Evolutionary conservation across 1,140 invertebrate genomes (phyloP), one percentile per base, ranked within the genome.

Genomic region (Panulirus ornatus): DNA sequence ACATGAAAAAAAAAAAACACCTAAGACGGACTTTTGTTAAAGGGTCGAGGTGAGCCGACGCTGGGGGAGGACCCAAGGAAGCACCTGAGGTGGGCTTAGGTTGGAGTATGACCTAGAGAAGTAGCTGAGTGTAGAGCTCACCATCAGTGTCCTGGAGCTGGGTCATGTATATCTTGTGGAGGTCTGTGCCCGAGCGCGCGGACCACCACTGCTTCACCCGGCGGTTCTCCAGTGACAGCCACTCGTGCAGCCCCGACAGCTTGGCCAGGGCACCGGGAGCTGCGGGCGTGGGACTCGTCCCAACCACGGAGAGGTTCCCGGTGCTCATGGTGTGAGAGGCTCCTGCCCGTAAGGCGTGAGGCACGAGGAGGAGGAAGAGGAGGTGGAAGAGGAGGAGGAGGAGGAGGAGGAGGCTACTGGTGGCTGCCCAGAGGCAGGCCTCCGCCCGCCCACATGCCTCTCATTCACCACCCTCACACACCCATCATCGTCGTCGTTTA

Each of bases 131-230:
- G 44, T 42, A 66, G 30, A 66, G 38, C 88, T 84, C 51, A 90
- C 88, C 88, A 36, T 90, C 88, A 44, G 88, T 84, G 36, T 90
- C 88, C 38, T 90, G 88, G 5, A 90, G 70, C 34, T 90, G 88
- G 38, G 76, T 83, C 38, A 90, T 51, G 63, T 90, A 90, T 34
- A 90, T 83, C 51, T 44, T 54, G 82, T 90, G 88, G 6, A 90
- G 88, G 70, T 90, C 88, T 22, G 88, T 84, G 54, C 88, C 88
- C 0, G 88, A 90, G 22, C 88, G 81, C 16, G 88, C 70, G 19
- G 88, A 84, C 88, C 88, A 90, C 88, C 88, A 90, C 36, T 90
- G 88, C 81, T 90, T 90, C 71, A 90, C 88, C 30, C 88, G 81
- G 0, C 88, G 70, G 82, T 90, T 90, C 71, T 90, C 88, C 36